Evolutionary conservation across 2,113 vertebrate genomes (phyloP).

Genomic region (Labeo rohita): DNA sequence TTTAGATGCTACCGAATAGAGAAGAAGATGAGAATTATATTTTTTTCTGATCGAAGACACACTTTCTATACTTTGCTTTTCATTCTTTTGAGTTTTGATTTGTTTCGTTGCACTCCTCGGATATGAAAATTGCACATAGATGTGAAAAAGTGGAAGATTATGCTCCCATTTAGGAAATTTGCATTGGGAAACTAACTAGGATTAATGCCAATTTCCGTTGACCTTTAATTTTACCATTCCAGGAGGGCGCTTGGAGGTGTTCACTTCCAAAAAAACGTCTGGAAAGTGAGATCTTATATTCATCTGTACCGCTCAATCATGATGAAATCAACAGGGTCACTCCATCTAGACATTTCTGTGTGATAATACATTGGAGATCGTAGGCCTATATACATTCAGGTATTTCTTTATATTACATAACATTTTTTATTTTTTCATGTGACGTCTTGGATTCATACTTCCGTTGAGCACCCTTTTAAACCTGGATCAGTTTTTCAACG

Average conservation of each 20-base stretch:
- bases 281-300: background rate
- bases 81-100: background rate
- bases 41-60: slow-evolving; percentile 16
- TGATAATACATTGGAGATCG: slow-evolving; percentile 10
- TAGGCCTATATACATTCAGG: background rate
- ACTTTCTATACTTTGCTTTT: slow-evolving; percentile 3
- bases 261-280: background rate
- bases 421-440: slow-evolving; percentile 11
- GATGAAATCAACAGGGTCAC: slow-evolving; percentile 9
- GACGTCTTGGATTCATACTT: background rate
- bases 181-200: background rate
- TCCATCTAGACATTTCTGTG: background rate
- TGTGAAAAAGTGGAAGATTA: slow-evolving; percentile 10
- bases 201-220: background rate
- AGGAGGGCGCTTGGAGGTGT: background rate
- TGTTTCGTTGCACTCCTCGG: background rate
- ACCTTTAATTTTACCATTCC: background rate
- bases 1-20: slow-evolving; percentile 40
- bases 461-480: slow-evolving; percentile 8
- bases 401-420: slow-evolving; percentile 23
- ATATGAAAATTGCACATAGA: slow-evolving; percentile 35
- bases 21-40: background rate
- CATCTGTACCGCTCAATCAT: no score
- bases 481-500: background rate
- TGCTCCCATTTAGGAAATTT: background rate